Evolutionary conservation across 2,888 invertebrate genomes (phyloP).

Genomic region (Mimas tiliae): DNA sequence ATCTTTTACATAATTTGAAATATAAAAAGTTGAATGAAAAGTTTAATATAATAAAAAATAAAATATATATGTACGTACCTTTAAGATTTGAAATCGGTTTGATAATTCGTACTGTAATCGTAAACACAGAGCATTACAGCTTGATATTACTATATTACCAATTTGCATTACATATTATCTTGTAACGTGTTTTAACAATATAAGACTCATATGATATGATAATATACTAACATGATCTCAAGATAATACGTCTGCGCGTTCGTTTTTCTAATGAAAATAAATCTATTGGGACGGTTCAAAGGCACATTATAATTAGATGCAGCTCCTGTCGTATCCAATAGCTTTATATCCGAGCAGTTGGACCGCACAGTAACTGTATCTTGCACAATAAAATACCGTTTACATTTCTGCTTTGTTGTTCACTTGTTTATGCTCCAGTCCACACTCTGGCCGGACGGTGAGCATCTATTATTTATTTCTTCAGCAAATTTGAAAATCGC

Average conservation of each 20-base stretch:
- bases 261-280: neutral
- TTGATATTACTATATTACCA: neutral
- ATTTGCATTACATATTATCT: neutral
- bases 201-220: too few species aligned
- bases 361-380: constrained; percentile 48
- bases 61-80: too few species aligned
- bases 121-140: neutral
- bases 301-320: constrained; percentile 4
- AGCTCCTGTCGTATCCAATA: constrained; percentile 33
- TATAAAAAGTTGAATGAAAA: too few species aligned
- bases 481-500: constrained; percentile 48
- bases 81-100: too few species aligned
- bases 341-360: constrained; percentile 35
- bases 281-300: constrained; percentile 6
- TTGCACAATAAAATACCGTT: constrained; percentile 66
- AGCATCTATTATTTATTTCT: constrained; percentile 43
- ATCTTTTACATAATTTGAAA: too few species aligned
- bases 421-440: constrained; percentile 54
- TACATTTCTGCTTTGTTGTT: constrained; percentile 67
- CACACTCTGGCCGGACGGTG: constrained; percentile 41
- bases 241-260: neutral
- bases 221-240: neutral
- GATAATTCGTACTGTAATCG: too few species aligned
- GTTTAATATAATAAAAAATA: too few species aligned
- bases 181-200: neutral